Conservation (phyloP, 2,797 vertebrate species). For the Amphiprion clarkii region DNA sequence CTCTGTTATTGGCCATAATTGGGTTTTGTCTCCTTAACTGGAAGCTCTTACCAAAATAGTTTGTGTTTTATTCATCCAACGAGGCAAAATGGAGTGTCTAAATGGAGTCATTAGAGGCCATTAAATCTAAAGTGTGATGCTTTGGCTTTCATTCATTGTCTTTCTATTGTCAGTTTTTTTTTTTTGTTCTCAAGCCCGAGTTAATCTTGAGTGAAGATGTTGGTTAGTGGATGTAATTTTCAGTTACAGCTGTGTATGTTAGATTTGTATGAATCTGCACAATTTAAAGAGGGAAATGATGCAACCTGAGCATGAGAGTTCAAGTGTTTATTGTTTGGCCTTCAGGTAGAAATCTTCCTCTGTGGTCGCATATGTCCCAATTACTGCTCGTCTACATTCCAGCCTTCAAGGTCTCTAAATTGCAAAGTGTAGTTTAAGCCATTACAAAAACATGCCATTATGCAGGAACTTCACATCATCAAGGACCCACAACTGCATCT, state of each 20-base stretch:
- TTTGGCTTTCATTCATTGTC: slow-evolving; percentile 58
- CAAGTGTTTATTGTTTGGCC: slow-evolving; percentile 2
- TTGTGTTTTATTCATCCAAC: slow-evolving; percentile 69
- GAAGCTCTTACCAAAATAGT: slow-evolving; percentile 72
- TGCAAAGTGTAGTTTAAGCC: neutral
- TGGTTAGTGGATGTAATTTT: slow-evolving; percentile 16
- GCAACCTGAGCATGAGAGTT: neutral
- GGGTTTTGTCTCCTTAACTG: slow-evolving; percentile 56
- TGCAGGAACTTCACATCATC: neutral
- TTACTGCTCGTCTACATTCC: slow-evolving; percentile 18
- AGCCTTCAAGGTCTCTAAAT: slow-evolving; percentile 6
- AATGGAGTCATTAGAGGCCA: slow-evolving; percentile 76
- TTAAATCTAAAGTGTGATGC: slow-evolving; percentile 74
- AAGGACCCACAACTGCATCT: too few species aligned
- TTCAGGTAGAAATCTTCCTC: slow-evolving; percentile 4
- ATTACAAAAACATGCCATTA: neutral
- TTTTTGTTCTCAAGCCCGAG: slow-evolving; percentile 22
- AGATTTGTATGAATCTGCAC: neutral
- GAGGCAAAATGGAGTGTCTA: slow-evolving; percentile 70
- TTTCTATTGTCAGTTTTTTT: slow-evolving; percentile 41
- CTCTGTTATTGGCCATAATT: slow-evolving; percentile 66
- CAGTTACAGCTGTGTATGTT: neutral
- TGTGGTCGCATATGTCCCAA: neutral
- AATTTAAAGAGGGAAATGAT: neutral
- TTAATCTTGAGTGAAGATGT: slow-evolving; percentile 30